A percentile compares a stretch with the other conserved stretches of the same genome.
Conservation (phyloP, 2,113 vertebrate species). For the Rhegmatorhina hoffmannsi region DNA sequence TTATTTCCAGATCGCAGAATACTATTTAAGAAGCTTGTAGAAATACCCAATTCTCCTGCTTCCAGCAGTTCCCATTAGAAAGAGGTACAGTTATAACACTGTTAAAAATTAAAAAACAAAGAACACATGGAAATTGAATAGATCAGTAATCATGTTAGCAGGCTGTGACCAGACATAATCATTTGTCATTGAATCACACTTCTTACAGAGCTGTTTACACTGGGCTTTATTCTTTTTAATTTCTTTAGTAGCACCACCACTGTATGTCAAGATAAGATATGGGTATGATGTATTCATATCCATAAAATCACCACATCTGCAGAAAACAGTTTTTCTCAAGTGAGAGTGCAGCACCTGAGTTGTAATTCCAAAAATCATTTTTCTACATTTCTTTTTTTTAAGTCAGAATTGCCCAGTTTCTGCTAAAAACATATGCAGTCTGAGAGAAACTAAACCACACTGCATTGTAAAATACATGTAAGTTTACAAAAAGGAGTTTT, state of each 20-base stretch:
- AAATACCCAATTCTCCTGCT: not conserved
- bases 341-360: not conserved
- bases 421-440: not conserved
- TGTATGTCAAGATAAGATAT: not conserved
- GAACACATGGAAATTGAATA: not conserved
- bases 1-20: not conserved
- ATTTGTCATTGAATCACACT: not conserved
- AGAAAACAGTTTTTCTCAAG: not conserved
- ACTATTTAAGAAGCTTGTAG: not conserved
- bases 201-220: not conserved
- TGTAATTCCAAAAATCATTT: not conserved
- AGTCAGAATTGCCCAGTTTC: not conserved
- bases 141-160: not conserved
- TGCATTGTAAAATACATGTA: not conserved
- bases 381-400: not conserved
- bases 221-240: not conserved
- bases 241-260: not conserved
- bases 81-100: not conserved
- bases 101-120: not conserved
- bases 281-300: not conserved
- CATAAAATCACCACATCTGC: not conserved
- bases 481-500: not conserved
- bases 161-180: not conserved
- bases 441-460: not conserved
- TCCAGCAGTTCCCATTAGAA: not conserved